Evolutionary conservation across 2,888 invertebrate species (phyloP).

Genomic region (Tinea pellionella): DNA sequence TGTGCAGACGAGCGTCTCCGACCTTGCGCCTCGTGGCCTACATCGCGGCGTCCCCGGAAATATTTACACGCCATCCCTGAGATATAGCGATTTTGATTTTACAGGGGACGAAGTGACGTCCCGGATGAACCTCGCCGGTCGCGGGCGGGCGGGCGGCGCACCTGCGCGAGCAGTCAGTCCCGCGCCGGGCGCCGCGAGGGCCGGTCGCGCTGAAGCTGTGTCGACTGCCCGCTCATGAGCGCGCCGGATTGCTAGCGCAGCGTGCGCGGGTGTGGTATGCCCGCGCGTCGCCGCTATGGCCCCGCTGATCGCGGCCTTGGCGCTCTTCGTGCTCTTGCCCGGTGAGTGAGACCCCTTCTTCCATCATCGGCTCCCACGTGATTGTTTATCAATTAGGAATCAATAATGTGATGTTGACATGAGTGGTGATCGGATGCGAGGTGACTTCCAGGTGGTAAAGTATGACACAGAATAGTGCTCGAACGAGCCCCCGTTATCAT

Average conservation of each 20-base stretch:
- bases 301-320: constrained; percentile 57
- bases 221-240: constrained; percentile 34
- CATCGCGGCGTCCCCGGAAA: constrained; percentile 26
- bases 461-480: not conserved
- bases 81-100: constrained; percentile 14
- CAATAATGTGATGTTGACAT: constrained; percentile 20
- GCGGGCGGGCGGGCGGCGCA: not conserved
- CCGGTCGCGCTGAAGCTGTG: constrained; percentile 39
- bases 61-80: constrained; percentile 9
- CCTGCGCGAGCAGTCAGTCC: constrained; percentile 2
- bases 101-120: constrained; percentile 21
- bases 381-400: constrained; percentile 34
- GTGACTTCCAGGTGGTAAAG: not conserved
- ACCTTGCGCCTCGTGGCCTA: constrained; percentile 45
- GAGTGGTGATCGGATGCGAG: not conserved
- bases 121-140: constrained; percentile 13
- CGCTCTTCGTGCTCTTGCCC: constrained; percentile 60
- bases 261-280: constrained; percentile 67
- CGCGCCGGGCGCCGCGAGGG: constrained; percentile 20
- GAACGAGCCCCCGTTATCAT: not conserved
- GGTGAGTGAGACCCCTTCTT: constrained; percentile 40
- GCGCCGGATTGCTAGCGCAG: constrained; percentile 60
- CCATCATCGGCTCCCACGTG: constrained; percentile 26
- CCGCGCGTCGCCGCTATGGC: constrained; percentile 64
- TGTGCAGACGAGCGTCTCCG: constrained; percentile 17